A percentile compares a stretch with the other conserved stretches of the same genome.
phyloP scores from a whole-genome alignment of 2,888 invertebrate species.

The Nephrotoma appendiculata region DNA sequence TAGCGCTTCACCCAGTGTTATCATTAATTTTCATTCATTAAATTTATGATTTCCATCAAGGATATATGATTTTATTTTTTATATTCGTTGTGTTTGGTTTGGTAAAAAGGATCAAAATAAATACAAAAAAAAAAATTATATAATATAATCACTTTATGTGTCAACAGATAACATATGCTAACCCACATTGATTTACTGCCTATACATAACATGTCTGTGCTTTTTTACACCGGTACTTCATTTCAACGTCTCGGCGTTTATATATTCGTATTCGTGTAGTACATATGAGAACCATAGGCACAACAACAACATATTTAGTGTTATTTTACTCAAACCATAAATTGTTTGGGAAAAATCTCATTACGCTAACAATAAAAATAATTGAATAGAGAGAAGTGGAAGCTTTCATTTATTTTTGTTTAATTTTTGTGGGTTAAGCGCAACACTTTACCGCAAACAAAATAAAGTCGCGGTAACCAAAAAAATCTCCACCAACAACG shows the following conservation, averaged over 20 bases:
- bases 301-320: neutral
- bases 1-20: neutral
- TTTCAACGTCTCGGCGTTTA: neutral
- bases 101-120: neutral
- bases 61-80: neutral
- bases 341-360: neutral
- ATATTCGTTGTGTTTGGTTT: neutral
- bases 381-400: neutral
- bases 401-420: neutral
- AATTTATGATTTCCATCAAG: neutral
- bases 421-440: neutral
- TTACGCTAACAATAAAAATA: neutral
- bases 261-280: neutral
- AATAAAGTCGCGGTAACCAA: neutral
- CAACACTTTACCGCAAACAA: neutral
- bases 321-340: neutral
- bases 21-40: neutral
- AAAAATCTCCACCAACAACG: neutral
- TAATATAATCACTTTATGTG: conserved; percentile 1
- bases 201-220: neutral
- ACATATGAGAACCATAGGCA: neutral
- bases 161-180: conserved; percentile 2
- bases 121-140: neutral
- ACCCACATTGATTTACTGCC: neutral
- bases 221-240: neutral